Evolutionary conservation across 2,888 invertebrate species (phyloP), one percentile per base, ranked within the genome.

Genomic region (Tanytarsus gracilentus): DNA sequence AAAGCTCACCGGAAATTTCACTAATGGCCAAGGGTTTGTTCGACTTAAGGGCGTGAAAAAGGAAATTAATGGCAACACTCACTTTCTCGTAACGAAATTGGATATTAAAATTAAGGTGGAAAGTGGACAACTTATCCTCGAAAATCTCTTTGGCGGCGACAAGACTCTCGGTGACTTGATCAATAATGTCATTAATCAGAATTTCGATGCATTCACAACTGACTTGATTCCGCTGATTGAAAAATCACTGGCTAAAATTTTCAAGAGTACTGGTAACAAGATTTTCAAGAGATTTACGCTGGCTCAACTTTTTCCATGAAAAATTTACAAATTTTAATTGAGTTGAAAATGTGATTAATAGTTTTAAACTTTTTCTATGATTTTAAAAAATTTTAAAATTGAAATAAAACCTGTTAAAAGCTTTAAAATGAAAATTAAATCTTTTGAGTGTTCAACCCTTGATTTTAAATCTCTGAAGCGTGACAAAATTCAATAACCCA

Each of bases 181-280:
- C 21, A 55, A 40, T 44, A 8, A 18, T n/a, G 48, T 27, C 1
- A 61, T 61, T 25, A 61, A 61, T 27, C 29, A 61, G 8, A 61
- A 81, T 65, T 76, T 80, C 62, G 72, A 76, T 30, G 65, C 72
- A 1, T 78, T 81, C 65, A 63, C 77, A 25, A 71, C 71, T 40
- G 79, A 81, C 64, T 66, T 81, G 6, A 70, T 77, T 67, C 81
- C 81, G 0, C 67, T 76, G 1, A 72, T 81, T 23, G 78, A 80
- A 65, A 75, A 69, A 62, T 73, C 75, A 0, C 69, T 80, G 3
- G 69, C 75, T 0, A 66, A 67, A 3, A 69, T 74, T 11, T 76
- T 80, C 65, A 65, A 73, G 49, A 68, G 75, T 4, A 74, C 78
- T 62, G 73, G 73, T 1, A 79, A 79, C 64, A 73, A 72, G 62